These are phyloP conservation scores for Sphaerophoria taeniata DNA, from an alignment of 2,888 invertebrate species.

Conservation along the genomic window DNA sequence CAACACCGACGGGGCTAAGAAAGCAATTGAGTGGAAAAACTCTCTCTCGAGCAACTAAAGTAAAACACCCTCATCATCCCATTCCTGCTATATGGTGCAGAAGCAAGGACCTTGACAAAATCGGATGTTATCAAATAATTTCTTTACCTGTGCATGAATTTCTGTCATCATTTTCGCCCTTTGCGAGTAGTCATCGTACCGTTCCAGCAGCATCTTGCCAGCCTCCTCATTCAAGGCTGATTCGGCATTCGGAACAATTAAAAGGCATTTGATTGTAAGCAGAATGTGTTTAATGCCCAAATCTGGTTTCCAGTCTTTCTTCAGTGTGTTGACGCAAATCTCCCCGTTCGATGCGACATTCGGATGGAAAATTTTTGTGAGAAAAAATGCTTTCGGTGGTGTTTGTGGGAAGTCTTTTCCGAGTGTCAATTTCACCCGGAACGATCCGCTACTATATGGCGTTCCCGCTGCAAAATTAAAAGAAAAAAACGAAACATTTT, in stretches of 20 bases:
- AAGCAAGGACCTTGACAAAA: too few relatives aligned
- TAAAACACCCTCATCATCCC: too few relatives aligned
- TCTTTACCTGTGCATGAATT: slow-evolving; percentile 91
- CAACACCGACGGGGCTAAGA: too few relatives aligned
- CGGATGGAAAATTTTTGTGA: slow-evolving; percentile 98
- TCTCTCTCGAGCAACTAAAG: too few relatives aligned
- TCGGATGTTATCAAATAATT: too few relatives aligned
- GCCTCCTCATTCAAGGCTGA: slow-evolving; percentile 99
- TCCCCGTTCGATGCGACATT: slow-evolving; percentile 97
- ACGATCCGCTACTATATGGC: slow-evolving; percentile 94
- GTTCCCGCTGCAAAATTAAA: slow-evolving; percentile 88
- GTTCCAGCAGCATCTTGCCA: slow-evolving; percentile 95
- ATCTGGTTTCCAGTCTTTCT: slow-evolving; percentile 98
- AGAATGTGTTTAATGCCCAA: slow-evolving; percentile 97
- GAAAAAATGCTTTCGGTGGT: slow-evolving; percentile 96
- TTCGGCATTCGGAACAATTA: slow-evolving; percentile 98
- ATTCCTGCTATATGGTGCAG: too few relatives aligned
- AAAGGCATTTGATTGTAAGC: slow-evolving; percentile 95
- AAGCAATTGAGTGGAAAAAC: too few relatives aligned
- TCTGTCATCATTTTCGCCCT: slow-evolving; percentile 96
- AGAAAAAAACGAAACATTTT: slow-evolving; percentile 76
- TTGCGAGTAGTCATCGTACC: slow-evolving; percentile 95
- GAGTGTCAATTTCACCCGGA: slow-evolving; percentile 94
- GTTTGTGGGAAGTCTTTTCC: slow-evolving; percentile 96
- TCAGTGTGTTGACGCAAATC: slow-evolving; percentile 98